These are phyloP conservation scores for Operophtera brumata DNA, from an alignment of 2,888 invertebrate species.

Conservation along the genomic window DNA sequence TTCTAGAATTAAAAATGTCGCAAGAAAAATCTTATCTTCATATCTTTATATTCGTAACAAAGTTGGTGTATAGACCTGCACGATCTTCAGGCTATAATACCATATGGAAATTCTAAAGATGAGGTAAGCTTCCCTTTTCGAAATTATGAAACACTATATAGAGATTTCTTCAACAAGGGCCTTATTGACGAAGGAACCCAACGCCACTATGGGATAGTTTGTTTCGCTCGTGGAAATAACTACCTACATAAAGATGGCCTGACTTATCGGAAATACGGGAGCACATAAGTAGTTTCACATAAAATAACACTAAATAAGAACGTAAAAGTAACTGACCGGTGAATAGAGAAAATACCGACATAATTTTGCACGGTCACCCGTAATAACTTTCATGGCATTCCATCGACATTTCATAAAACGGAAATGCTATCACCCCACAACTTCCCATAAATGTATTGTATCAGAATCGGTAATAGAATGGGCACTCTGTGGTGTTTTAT, in stretches of 20 bases:
- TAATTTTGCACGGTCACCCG: slow-evolving; percentile 12
- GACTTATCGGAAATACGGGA: slow-evolving; percentile 17
- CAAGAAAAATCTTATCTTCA: too few species aligned
- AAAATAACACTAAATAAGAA: slow-evolving; percentile 17
- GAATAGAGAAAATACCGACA: slow-evolving; percentile 14
- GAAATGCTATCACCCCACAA: slow-evolving; percentile 29
- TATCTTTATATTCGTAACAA: too few species aligned
- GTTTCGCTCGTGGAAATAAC: too few species aligned
- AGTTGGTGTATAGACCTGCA: too few species aligned
- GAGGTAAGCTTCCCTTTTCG: too few species aligned
- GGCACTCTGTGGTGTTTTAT: slow-evolving; percentile 38
- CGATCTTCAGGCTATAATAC: too few species aligned
- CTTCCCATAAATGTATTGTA: slow-evolving; percentile 36
- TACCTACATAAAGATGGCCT: background rate
- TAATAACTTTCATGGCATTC: slow-evolving; percentile 19
- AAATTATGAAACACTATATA: too few species aligned
- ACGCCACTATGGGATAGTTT: too few species aligned
- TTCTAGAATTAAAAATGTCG: too few species aligned
- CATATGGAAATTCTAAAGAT: too few species aligned
- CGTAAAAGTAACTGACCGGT: slow-evolving; percentile 18
- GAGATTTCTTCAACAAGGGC: too few species aligned
- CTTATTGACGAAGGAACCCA: too few species aligned
- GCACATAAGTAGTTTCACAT: slow-evolving; percentile 19
- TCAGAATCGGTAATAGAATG: slow-evolving; percentile 39
- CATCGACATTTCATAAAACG: slow-evolving; percentile 15